phyloP scores from a whole-genome alignment of 2,888 invertebrate species.

The Augiades crinisus region DNA sequence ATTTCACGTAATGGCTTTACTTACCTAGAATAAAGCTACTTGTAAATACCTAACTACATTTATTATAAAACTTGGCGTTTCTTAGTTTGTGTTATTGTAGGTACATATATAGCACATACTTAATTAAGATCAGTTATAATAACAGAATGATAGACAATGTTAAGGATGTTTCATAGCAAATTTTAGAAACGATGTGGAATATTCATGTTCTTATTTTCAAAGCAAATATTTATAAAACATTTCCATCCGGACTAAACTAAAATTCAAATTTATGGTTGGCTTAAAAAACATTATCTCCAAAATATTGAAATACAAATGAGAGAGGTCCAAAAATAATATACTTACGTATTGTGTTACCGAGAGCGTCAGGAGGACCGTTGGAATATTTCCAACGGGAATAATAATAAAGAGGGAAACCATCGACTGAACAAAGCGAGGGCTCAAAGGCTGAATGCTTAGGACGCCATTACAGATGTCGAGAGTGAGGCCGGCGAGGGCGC shows the following conservation, averaged over 20 bases:
- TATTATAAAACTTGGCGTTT: too few relatives aligned
- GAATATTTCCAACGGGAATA: slow-evolving; percentile 58
- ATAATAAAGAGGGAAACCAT: slow-evolving; percentile 56
- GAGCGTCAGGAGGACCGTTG: slow-evolving; percentile 33
- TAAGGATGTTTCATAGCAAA: too few relatives aligned
- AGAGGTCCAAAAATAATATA: slow-evolving; percentile 44
- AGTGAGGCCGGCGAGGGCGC: slow-evolving; percentile 26
- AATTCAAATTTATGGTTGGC: slow-evolving; percentile 16
- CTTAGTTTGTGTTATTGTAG: too few relatives aligned
- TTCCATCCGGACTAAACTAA: slow-evolving; percentile 2
- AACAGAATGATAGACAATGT: too few relatives aligned
- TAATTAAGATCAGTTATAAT: too few relatives aligned
- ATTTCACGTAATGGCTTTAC: too few relatives aligned
- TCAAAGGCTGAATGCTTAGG: slow-evolving; percentile 55
- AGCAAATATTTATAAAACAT: too few relatives aligned
- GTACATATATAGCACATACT: too few relatives aligned
- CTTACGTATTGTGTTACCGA: slow-evolving; percentile 45
- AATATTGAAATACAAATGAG: slow-evolving; percentile 48
- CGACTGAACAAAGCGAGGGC: slow-evolving; percentile 53
- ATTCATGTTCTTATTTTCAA: too few relatives aligned
- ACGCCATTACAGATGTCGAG: slow-evolving; percentile 55
- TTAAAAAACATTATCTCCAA: slow-evolving; percentile 35
- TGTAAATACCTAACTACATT: too few relatives aligned
- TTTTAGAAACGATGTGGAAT: too few relatives aligned
- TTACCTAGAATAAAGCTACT: too few relatives aligned